phyloP scores from a whole-genome alignment of 2,888 invertebrate genomes.

The Cyclophora albipunctata region DNA sequence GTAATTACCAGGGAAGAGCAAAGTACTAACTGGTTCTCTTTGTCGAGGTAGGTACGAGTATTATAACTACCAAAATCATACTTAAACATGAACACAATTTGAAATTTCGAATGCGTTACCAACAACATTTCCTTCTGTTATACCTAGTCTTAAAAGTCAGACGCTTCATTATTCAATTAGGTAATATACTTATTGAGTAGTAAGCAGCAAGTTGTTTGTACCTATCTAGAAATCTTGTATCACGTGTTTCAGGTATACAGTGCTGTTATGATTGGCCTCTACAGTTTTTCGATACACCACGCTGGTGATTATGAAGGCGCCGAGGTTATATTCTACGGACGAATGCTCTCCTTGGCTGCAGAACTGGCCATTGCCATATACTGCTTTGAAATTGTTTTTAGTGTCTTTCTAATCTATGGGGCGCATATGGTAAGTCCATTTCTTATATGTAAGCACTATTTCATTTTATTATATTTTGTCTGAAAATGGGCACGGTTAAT shows the following conservation, averaged over 20 bases:
- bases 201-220: background rate
- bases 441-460: background rate
- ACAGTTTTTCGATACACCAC: slow-evolving; percentile 37
- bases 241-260: slow-evolving; percentile 43
- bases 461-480: no score
- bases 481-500: no score
- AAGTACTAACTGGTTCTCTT: no score
- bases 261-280: slow-evolving; percentile 45
- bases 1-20: no score
- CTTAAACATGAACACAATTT: no score
- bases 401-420: slow-evolving; percentile 41
- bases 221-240: background rate
- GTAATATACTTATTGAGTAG: background rate
- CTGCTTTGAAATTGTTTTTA: slow-evolving; percentile 43
- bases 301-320: background rate
- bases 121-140: no score
- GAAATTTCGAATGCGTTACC: no score
- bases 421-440: slow-evolving; percentile 43
- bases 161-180: background rate
- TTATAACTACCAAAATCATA: no score
- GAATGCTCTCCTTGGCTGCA: slow-evolving; percentile 21
- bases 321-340: slow-evolving; percentile 31
- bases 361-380: slow-evolving; percentile 41
- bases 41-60: no score
- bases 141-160: no score